phyloP scores from a whole-genome alignment of 1,140 invertebrate genomes.

The Bombyx mandarina region DNA sequence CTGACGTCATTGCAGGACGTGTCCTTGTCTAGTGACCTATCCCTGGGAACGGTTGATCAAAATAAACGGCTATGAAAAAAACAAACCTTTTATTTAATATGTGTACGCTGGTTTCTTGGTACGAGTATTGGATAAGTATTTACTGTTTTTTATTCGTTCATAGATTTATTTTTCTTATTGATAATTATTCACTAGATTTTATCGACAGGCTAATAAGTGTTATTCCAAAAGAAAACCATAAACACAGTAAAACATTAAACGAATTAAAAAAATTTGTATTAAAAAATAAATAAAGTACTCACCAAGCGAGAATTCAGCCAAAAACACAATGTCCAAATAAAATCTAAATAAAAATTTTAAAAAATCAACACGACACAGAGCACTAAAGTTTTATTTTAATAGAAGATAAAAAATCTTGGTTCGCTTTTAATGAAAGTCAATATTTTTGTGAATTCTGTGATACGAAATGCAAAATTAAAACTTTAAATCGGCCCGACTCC shows the following conservation, averaged over 20 bases:
- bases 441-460: constrained; percentile 33
- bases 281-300: constrained; percentile 43
- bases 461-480: constrained; percentile 26
- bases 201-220: too few relatives aligned
- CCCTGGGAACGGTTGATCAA: constrained; percentile 1
- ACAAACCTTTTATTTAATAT: constrained; percentile 4
- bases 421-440: constrained; percentile 35
- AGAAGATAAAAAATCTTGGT: constrained; percentile 40
- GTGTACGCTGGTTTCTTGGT: too few relatives aligned
- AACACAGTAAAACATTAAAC: constrained; percentile 18
- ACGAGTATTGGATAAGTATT: too few relatives aligned
- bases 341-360: constrained; percentile 27
- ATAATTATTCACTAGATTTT: too few relatives aligned
- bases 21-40: constrained; percentile 52
- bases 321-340: constrained; percentile 58
- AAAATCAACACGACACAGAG: constrained; percentile 62
- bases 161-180: too few relatives aligned
- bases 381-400: constrained; percentile 52
- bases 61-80: background rate
- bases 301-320: constrained; percentile 50
- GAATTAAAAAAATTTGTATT: constrained; percentile 19
- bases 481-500: constrained; percentile 25
- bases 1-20: constrained; percentile 66
- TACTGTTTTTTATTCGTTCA: too few relatives aligned
- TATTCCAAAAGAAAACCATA: background rate